Evolutionary conservation across 1,140 invertebrate species (phyloP), one percentile per base, ranked within the genome.

Genomic region (Lordiphosa clarofinis): DNA sequence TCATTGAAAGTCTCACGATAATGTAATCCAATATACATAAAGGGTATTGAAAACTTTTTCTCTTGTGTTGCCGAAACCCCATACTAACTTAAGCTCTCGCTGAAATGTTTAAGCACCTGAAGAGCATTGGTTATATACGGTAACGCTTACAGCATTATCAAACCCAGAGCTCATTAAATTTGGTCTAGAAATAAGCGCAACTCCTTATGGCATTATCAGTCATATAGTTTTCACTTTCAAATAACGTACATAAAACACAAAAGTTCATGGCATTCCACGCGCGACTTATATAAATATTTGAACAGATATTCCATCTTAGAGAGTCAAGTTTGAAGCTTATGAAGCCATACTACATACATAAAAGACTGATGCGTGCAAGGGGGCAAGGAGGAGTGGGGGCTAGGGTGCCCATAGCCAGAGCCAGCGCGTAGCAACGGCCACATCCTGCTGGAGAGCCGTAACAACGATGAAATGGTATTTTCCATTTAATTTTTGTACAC

Each of bases 401-500:
- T 9, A 39, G 12, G 65, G 53, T 47, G 74, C 55, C 28, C 28
- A 31, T 31, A 31, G 28, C 28, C 24, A 28, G 24, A 64, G 66
- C 37, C 24, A 64, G 57, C 59, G 71, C 69, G 54, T 58, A 73
- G 64, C 71, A 57, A 56, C 53, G 56, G 56, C 55, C 56, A 81
- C 67, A 76, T 81, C 76, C 67, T 81, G 74, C 68, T 72, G 49
- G 31, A 53, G 56, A 68, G 42, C 48, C 57, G 57, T 40, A 47
- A 65, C 57, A 39, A 56, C 47, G 50, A 49, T 53, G 28, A 58
- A 68, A 76, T 81, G 69, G 62, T 68, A 72, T 76, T 82, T 81
- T 76, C 56, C 78, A 72, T 82, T 84, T 76, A 72, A 76, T 82
- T 82, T 82, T 76, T 72, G 67, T 73, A 84, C 72, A 81, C 69